These are phyloP conservation scores for Ormyrus pomaceus DNA, from an alignment of 2,888 invertebrate species.

Conservation along the genomic window DNA sequence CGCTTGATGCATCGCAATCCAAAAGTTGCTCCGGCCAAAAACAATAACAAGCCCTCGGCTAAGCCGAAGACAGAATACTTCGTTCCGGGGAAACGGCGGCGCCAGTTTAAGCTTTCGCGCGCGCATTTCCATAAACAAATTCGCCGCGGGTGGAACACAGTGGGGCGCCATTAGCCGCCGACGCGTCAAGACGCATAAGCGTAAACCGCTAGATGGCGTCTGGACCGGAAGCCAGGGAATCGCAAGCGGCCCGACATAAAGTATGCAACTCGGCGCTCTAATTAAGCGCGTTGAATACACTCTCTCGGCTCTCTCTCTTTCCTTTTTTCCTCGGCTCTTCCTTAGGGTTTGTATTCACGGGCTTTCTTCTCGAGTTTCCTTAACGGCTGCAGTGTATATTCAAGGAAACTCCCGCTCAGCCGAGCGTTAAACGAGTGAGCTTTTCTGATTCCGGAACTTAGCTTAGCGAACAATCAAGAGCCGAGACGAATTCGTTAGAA, in stretches of 20 bases:
- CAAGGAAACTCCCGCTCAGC: slow-evolving; percentile 25
- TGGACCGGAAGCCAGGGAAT: neutral
- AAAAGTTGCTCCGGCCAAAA: neutral
- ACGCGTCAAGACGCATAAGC: neutral
- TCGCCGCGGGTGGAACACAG: neutral
- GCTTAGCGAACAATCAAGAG: slow-evolving; percentile 29
- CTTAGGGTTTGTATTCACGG: neutral
- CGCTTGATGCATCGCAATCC: neutral
- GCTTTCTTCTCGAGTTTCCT: neutral
- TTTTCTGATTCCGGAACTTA: neutral
- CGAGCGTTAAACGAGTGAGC: slow-evolving; percentile 38
- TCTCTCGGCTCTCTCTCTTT: neutral
- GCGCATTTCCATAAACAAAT: slow-evolving; percentile 33
- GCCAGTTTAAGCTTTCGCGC: neutral
- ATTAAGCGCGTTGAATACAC: slow-evolving; percentile 30
- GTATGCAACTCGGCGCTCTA: slow-evolving; percentile 40
- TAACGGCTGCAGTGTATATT: slow-evolving; percentile 19
- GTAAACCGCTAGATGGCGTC: slow-evolving; percentile 7
- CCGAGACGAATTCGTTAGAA: slow-evolving; percentile 5
- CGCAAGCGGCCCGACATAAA: slow-evolving; percentile 27
- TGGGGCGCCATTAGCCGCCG: slow-evolving; percentile 16
- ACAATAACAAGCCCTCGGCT: neutral
- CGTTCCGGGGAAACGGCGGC: neutral
- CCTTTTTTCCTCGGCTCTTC: neutral
- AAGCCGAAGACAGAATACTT: slow-evolving; percentile 7